A percentile compares a stretch with the other conserved stretches of the same genome.
Conservation (phyloP, 2,113 vertebrate species). For the Struthio camelus region DNA sequence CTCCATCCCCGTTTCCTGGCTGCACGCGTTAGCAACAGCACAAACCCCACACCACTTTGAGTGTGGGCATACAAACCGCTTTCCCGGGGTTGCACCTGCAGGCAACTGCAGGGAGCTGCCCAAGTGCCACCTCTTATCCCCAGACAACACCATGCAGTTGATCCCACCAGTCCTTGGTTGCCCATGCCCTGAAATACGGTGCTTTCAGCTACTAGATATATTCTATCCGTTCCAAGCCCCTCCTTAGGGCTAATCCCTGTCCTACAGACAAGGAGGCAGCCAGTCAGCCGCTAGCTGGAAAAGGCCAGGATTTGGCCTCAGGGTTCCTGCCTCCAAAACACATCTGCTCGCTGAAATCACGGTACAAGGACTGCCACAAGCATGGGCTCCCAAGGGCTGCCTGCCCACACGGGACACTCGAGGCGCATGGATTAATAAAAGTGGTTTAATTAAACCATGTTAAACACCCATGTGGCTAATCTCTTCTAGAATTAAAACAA, state of each 20-base stretch:
- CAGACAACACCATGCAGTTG: accelerated
- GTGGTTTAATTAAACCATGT: constrained; percentile 32
- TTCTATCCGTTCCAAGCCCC: neutral
- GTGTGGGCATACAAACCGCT: neutral
- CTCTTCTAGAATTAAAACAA: neutral
- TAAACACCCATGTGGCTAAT: neutral
- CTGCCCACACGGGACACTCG: neutral
- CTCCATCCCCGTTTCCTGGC: neutral
- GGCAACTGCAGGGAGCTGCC: no score
- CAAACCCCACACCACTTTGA: neutral
- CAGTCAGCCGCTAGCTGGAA: neutral
- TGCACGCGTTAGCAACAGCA: neutral
- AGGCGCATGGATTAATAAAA: neutral
- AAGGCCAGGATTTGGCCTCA: neutral
- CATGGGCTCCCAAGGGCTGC: neutral
- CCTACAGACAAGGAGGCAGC: accelerated
- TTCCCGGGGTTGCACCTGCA: neutral
- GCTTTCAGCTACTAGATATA: neutral
- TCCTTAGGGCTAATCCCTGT: neutral
- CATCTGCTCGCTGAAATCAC: neutral
- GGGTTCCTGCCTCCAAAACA: neutral
- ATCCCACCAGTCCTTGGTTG: neutral
- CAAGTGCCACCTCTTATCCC: neutral
- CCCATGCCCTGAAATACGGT: neutral
- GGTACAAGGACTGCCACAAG: accelerated